phyloP scores from a whole-genome alignment of 2,113 vertebrate genomes.

The Pangasianodon hypophthalmus region DNA sequence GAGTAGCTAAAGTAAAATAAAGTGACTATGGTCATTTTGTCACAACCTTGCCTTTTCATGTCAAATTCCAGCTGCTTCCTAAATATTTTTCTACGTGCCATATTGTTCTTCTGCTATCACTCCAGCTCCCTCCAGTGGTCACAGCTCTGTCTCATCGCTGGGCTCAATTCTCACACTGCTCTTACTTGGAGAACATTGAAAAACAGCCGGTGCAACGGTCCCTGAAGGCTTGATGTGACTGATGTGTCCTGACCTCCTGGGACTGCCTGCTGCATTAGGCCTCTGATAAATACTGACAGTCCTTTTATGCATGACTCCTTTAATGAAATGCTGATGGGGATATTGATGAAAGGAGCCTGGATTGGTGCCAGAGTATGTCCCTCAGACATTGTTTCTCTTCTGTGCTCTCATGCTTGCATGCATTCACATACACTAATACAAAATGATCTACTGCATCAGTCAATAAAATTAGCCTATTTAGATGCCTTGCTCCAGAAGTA shows the following conservation, averaged over 20 bases:
- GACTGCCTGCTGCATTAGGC: conserved; percentile 34
- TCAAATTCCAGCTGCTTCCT: neutral
- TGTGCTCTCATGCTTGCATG: neutral
- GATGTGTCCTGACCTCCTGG: conserved; percentile 26
- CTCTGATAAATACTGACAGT: conserved; percentile 32
- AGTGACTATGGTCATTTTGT: neutral
- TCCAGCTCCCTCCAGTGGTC: conserved; percentile 38
- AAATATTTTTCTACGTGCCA: neutral
- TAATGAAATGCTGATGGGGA: conserved; percentile 43
- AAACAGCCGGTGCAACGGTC: neutral
- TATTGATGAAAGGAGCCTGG: conserved; percentile 35
- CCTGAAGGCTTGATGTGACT: conserved; percentile 17
- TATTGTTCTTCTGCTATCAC: neutral
- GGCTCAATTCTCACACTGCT: neutral
- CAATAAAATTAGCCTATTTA: conserved; percentile 11
- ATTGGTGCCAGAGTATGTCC: conserved; percentile 15
- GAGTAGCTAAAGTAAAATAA: neutral
- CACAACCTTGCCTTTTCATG: neutral
- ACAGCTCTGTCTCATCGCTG: neutral
- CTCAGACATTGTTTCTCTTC: neutral
- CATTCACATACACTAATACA: conserved; percentile 4
- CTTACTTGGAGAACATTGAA: neutral
- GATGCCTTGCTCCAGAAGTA: neutral
- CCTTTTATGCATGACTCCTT: conserved; percentile 29
- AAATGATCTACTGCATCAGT: neutral